Conservation (phyloP, 1,140 invertebrate species). For the Lasioglossum albipes region DNA sequence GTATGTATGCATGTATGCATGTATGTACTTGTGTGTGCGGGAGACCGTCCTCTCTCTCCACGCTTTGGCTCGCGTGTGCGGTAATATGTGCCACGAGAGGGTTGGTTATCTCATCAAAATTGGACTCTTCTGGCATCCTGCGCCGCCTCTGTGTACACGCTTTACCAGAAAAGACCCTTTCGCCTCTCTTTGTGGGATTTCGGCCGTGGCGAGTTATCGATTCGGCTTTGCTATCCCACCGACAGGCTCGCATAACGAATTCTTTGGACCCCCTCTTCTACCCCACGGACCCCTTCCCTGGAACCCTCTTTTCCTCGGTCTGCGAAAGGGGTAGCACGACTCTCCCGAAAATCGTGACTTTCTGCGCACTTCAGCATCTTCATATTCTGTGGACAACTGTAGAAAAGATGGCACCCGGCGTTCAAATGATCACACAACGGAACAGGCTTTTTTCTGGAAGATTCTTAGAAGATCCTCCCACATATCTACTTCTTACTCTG, state of each 20-base stretch:
- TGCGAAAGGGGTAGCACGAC: not conserved
- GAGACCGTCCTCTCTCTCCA: constrained; percentile 24
- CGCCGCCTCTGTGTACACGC: constrained; percentile 56
- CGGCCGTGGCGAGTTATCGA: constrained; percentile 70
- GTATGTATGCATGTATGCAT: no score
- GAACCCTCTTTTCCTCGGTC: constrained; percentile 8
- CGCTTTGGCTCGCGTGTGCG: constrained; percentile 35
- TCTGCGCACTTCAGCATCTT: no score
- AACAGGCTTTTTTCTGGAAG: constrained; percentile 18
- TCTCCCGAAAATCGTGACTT: not conserved
- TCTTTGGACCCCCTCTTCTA: constrained; percentile 3
- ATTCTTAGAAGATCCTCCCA: no score
- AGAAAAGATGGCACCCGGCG: not conserved
- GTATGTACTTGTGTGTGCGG: not conserved
- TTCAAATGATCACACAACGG: constrained; percentile 27
- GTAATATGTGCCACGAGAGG: constrained; percentile 70
- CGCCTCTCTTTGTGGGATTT: constrained; percentile 77
- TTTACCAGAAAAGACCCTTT: constrained; percentile 51
- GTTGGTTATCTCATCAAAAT: constrained; percentile 79
- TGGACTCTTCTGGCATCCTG: constrained; percentile 71
- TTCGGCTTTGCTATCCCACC: constrained; percentile 68
- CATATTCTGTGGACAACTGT: not conserved
- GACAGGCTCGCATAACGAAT: constrained; percentile 46
- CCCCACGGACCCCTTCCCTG: not conserved
- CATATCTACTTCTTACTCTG: not conserved